These are phyloP conservation scores for Decapterus maruadsi DNA, from an alignment of 2,797 vertebrate species.

Conservation along the genomic window DNA sequence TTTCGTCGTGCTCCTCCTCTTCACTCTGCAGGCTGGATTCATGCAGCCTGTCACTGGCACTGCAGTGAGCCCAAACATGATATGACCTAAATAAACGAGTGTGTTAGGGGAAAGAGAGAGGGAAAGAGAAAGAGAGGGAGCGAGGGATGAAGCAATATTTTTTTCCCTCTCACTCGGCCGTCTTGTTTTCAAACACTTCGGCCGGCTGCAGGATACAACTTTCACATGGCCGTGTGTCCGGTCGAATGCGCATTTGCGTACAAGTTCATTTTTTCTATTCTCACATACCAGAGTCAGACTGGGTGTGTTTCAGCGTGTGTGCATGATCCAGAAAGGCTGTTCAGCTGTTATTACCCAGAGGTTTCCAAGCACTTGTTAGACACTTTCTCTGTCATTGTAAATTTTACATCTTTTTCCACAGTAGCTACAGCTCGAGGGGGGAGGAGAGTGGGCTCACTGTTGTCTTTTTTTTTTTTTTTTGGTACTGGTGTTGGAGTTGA, in stretches of 20 bases:
- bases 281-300: background rate
- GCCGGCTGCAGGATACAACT: conserved; percentile 42
- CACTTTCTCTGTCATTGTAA: background rate
- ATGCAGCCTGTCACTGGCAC: conserved; percentile 72
- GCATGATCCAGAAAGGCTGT: background rate
- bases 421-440: background rate
- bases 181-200: conserved; percentile 63
- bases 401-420: background rate
- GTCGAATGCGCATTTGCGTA: background rate
- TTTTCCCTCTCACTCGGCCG: conserved; percentile 36
- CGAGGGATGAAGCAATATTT: conserved; percentile 46
- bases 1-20: conserved; percentile 48
- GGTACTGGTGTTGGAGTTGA: no score
- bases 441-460: no score
- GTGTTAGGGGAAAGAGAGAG: conserved; percentile 26
- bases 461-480: no score
- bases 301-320: background rate
- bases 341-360: conserved; percentile 26
- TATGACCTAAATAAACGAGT: conserved; percentile 84
- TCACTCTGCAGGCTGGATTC: conserved; percentile 62
- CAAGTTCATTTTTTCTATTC: no score
- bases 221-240: conserved; percentile 15
- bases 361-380: background rate
- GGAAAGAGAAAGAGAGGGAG: conserved; percentile 22
- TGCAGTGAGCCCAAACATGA: conserved; percentile 77